Base-by-base conservation (phyloP, 2,113 vertebrate genomes). In the Gambusia affinis region DNA sequence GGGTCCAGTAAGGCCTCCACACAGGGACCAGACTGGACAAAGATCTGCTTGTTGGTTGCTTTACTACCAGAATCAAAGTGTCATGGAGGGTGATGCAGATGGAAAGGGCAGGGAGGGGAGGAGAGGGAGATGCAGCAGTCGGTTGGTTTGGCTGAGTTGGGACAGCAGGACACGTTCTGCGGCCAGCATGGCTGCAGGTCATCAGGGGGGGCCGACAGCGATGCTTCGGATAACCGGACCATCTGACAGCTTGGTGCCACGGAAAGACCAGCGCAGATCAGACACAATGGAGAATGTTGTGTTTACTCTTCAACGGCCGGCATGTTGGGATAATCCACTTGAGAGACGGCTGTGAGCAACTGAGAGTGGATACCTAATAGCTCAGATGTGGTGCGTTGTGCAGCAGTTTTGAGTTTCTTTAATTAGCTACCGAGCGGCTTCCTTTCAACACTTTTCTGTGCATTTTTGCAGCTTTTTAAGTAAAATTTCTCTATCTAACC, bases 21-120 rank as follows among this genome's bases (percentile, higher is more conserved):
- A 93, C 88, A 91, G 86, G 78, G 81, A 85, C 79, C 27, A 78
- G 78, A 81, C 86, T 90, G 88, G 70, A 94, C 94, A 95, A 92
- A 93, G 91, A 83, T 73, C 54, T 4, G 70, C 81, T 85, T 93
- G 94, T 94, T 76, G 70, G 64, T 63, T 29, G 57, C 51, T 66
- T 60, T 54, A 39, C 60, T 12, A 39, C 63, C 68, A 87, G 81
- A 87, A 84, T 72, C 72, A n/a, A 37, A 85, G 72, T 70, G 81
- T 80, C 83, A 81, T 82, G 60, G 27, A 79, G 73, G 80, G 84
- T 81, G 80, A 75, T 54, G 22, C n/a, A 0, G 71, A 64, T 67
- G 67, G 51, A 81, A 57, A 51, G 75, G 24, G 71, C 75, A 67
- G 19, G 68, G 60, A 72, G 24, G 44, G 44, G 44, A 5, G 42